Base-by-base conservation (phyloP, 1,140 invertebrate genomes). In the Phortica variegata region DNA sequence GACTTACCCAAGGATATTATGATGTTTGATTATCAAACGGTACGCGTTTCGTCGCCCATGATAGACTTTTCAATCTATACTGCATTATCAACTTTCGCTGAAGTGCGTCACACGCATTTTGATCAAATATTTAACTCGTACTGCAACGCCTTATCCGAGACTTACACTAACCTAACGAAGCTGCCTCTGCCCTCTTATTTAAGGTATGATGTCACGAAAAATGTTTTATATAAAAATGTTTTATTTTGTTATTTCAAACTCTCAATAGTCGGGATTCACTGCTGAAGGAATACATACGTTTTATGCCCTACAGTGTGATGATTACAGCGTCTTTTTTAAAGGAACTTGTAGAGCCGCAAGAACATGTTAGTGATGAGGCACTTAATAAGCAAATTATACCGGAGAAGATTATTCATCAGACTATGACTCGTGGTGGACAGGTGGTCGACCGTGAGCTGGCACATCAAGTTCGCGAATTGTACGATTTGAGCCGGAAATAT, bases 1-100 rank as follows among this genome's bases (percentile, higher is more conserved):
- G 7, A 41, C 20, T 20, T 20, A 21, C 19, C 13, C n/a, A n/a
- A n/a, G 20, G 68, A 60, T 3, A 56, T 63, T 3, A 72, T 75
- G 56, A 76, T 75, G 73, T 76, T 76, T 21, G 73, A 76, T 55
- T 70, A 75, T 36, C 73, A 76, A 53, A 76, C 73, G 0, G 12
- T 76, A 18, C 49, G 70, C 0, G 12, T 61, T 12, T 60, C 53
- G 16, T 76, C 73, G 16, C 73, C 73, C 37, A 76, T 76, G 73
- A 46, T 73, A 1, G 73, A 76, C 50, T 49, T 76, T 0, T 18
- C 47, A 2, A 33, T 70, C 1, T 74, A 73, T 8, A 33, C 75
- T 20, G 40, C 62, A 0, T 7, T 72, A 1, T 75, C 73, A 5
- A 31, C 60, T 5, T 58, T 54, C 23, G 54, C 53, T 0, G 59